Percentiles rank a stretch among this genome's conserved stretches.
Conservation (phyloP, 2,888 invertebrate species). For the Dryadula phaetusa region DNA sequence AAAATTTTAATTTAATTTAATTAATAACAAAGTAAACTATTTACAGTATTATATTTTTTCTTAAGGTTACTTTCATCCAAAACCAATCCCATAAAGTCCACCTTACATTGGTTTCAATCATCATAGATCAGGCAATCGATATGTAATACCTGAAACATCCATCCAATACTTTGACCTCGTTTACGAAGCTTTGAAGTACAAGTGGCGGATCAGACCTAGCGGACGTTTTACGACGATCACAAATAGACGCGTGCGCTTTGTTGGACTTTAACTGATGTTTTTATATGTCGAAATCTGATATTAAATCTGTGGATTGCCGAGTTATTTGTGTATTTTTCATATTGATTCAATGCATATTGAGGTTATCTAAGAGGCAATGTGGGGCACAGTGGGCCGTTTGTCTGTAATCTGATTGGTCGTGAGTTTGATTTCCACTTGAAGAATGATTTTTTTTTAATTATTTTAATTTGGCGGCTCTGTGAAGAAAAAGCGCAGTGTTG, state of each 20-base stretch:
- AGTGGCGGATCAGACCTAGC: constrained; percentile 55
- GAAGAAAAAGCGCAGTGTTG: too few relatives aligned
- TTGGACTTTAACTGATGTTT: constrained; percentile 42
- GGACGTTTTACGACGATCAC: constrained; percentile 56
- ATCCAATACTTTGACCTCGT: constrained; percentile 47
- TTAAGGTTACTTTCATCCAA: background rate
- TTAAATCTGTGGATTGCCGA: background rate
- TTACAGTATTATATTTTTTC: too few relatives aligned
- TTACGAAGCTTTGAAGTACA: constrained; percentile 51
- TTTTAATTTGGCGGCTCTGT: too few relatives aligned
- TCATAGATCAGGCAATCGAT: constrained; percentile 1
- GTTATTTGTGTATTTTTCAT: too few relatives aligned
- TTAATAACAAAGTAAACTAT: too few relatives aligned
- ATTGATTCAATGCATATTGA: too few relatives aligned
- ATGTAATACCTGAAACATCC: constrained; percentile 7
- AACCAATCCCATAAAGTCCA: background rate
- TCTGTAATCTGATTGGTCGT: too few relatives aligned
- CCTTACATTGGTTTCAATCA: background rate
- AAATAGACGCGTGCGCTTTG: constrained; percentile 56
- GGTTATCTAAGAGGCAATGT: too few relatives aligned
- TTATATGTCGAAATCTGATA: constrained; percentile 37
- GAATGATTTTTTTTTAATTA: too few relatives aligned
- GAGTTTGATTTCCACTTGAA: too few relatives aligned
- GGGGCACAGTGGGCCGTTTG: too few relatives aligned
- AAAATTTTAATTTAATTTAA: too few relatives aligned